Conservation (phyloP, 1,140 invertebrate genomes). For the Camponotus pennsylvanicus region DNA sequence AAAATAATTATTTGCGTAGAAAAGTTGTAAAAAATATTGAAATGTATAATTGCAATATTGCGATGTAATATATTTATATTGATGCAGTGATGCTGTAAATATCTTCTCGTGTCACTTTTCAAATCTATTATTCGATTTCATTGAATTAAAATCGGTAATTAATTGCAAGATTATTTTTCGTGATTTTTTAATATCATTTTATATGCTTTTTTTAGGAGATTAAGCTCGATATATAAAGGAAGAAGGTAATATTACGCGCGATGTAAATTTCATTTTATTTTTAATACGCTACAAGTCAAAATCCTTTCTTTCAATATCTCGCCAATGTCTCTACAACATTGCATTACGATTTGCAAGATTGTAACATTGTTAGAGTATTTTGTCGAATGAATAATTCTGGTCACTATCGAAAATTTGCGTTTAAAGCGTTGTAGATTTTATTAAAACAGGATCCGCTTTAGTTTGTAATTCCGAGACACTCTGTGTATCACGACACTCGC, state of each 20-base stretch:
- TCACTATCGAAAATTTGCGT: slow-evolving; percentile 3
- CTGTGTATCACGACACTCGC: not conserved
- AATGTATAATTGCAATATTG: not conserved
- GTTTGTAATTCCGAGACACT: slow-evolving; percentile 6
- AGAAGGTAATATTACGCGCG: not conserved
- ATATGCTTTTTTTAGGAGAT: not conserved
- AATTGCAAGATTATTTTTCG: not conserved
- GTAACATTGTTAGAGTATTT: not conserved
- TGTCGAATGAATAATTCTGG: not conserved
- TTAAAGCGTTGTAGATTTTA: slow-evolving; percentile 13
- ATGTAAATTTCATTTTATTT: not conserved
- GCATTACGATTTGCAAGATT: slow-evolving; percentile 21
- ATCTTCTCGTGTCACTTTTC: not conserved
- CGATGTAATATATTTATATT: not conserved
- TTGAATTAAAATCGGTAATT: not conserved
- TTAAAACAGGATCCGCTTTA: slow-evolving; percentile 22
- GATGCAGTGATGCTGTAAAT: not conserved
- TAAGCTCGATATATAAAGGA: not conserved
- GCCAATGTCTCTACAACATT: not conserved
- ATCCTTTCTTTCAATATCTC: slow-evolving; percentile 4
- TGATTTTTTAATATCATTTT: not conserved
- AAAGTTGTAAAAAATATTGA: not conserved
- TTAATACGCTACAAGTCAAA: slow-evolving; percentile 18
- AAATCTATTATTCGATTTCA: not conserved
- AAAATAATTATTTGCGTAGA: not conserved